Evolutionary conservation across 2,888 invertebrate species (phyloP).

Genomic region (Spisula solida): DNA sequence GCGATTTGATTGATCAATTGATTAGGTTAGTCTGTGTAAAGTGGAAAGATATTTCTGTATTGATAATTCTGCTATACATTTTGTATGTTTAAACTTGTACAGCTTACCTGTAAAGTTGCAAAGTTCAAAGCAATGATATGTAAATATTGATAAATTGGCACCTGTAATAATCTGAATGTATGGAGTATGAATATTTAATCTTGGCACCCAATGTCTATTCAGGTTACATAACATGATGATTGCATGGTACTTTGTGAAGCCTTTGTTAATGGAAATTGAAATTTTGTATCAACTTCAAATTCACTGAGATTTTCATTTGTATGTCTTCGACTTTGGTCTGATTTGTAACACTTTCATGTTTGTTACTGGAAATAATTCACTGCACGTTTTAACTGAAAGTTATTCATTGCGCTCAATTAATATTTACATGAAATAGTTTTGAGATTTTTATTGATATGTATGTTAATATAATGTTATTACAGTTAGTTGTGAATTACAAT

Average conservation of each 20-base stretch:
- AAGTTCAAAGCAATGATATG: conserved; percentile 2
- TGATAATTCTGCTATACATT: neutral
- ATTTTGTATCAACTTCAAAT: conserved; percentile 1
- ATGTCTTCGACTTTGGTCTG: neutral
- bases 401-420: conserved; percentile 2
- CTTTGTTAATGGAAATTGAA: neutral
- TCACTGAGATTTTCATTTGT: neutral
- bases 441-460: neutral
- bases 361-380: too few species aligned
- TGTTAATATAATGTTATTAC: neutral
- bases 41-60: neutral
- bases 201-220: neutral
- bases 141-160: conserved; percentile 27
- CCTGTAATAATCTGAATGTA: neutral
- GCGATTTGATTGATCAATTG: too few species aligned
- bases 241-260: neutral
- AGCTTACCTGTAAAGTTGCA: neutral
- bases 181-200: neutral
- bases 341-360: neutral
- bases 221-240: neutral
- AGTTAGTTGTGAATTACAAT: neutral
- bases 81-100: conserved; percentile 8
- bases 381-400: neutral
- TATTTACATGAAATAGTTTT: neutral
- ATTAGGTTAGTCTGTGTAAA: neutral